Evolutionary conservation across 2,888 invertebrate species (phyloP), one percentile per base, ranked within the genome.

Genomic region (Tipula helvola): DNA sequence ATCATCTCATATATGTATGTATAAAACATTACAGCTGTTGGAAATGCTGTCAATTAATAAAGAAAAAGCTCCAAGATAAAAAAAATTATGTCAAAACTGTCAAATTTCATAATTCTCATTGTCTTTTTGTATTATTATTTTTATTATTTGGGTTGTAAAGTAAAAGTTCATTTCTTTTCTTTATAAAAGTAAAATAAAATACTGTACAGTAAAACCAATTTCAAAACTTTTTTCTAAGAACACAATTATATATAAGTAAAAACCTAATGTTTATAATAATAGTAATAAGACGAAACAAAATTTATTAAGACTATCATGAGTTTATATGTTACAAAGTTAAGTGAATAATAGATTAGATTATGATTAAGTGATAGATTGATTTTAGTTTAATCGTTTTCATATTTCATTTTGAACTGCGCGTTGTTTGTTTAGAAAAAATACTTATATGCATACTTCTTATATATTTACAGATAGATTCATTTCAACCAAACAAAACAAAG

Each of bases 201-300:
- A 52, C 52, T 52, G 52, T 52, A 52, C 52, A 52, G 52, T 52
- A 71, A 71, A 71, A 71, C 28, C 5, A 28, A 71, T 71, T 71
- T 71, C 71, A 71, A 71, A 71, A 71, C 28, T 71, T 71, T 10
- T 28, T 71, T 71, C 71, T 71, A 10, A 71, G 71, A 71, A 71
- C 28, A 71, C 71, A 28, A 71, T 28, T 28, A 52, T n/a, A n/a
- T 52, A 44, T 28, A 44, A 10, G 3, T n/a, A 52, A 52, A 52
- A 13, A n/a, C n/a, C 3, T 52, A 52, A 28, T 52, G 16, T 5
- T 52, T 1, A 16, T 52, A 71, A 28, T 71, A 71, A 71, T 71
- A 71, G 71, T 71, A 71, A 71, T 71, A 71, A 71, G 71, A 71
- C 71, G 71, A 71, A 71, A 71, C 71, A 71, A 71, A 71, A 71